phyloP scores from a whole-genome alignment of 1,140 invertebrate genomes.

The Zaprionus lachaisei region DNA sequence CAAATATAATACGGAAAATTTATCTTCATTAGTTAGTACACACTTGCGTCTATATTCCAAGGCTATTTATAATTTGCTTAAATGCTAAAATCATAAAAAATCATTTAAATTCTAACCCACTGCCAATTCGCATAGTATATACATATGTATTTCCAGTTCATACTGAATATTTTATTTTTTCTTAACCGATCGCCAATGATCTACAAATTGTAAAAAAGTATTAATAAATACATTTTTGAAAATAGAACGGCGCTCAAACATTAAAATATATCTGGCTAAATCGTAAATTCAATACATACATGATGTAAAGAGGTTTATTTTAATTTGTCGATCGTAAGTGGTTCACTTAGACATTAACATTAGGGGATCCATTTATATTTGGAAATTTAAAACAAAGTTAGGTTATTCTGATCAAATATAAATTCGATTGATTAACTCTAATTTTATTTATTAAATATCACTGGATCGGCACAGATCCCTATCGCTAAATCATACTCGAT shows the following conservation, averaged over 20 bases:
- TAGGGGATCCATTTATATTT: not conserved
- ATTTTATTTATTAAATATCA: not conserved
- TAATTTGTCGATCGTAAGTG: not conserved
- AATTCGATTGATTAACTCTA: not conserved
- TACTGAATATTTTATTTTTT: not conserved
- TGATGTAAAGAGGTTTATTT: not conserved
- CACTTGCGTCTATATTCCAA: not conserved
- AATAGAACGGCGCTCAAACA: not conserved
- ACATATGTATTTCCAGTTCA: not conserved
- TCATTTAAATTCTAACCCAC: not conserved
- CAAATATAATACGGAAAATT: not conserved
- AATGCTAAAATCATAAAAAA: slow-evolving; percentile 19
- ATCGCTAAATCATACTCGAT: accelerated
- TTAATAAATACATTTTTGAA: slow-evolving; percentile 1
- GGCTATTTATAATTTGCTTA: slow-evolving; percentile 10
- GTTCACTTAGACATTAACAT: not conserved
- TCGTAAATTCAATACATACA: not conserved
- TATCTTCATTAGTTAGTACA: not conserved
- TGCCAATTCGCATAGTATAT: not conserved
- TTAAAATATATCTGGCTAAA: slow-evolving; percentile 3
- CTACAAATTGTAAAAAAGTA: slow-evolving; percentile 6
- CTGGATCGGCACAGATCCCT: too few relatives aligned
- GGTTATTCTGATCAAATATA: not conserved
- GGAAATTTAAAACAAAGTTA: not conserved
- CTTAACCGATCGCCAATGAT: not conserved